Evolutionary conservation across 2,797 vertebrate genomes (phyloP).

Genomic region (Thaleichthys pacificus): DNA sequence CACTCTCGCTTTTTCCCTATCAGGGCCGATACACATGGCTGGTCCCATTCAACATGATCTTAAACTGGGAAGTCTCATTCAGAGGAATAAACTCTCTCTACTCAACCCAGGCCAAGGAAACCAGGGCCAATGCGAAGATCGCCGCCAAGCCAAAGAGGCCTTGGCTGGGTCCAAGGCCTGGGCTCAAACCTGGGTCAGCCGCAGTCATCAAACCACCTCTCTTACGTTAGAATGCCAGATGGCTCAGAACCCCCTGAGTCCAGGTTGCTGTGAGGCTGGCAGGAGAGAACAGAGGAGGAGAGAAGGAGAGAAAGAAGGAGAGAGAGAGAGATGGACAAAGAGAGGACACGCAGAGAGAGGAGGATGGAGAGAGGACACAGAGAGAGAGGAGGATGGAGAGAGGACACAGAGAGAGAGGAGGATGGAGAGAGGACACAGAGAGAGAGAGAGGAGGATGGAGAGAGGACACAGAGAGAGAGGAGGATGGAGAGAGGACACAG

Average conservation of each 20-base stretch:
- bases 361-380: background rate
- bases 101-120: background rate
- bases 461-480: background rate
- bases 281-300: background rate
- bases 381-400: background rate
- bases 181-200: too few relatives aligned
- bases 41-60: slow-evolving; percentile 73
- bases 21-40: slow-evolving; percentile 58
- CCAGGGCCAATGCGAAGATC: slow-evolving; percentile 42
- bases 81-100: slow-evolving; percentile 47
- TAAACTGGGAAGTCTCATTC: slow-evolving; percentile 50
- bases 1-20: slow-evolving; percentile 52
- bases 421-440: background rate
- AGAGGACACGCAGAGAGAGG: background rate
- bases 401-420: background rate
- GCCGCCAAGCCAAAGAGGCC: slow-evolving; percentile 27
- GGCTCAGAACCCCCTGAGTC: background rate
- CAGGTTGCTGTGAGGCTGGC: background rate
- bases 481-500: background rate
- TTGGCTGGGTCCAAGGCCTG: background rate
- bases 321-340: background rate
- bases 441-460: background rate
- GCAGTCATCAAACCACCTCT: background rate
- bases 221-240: slow-evolving; percentile 30
- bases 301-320: background rate